Percentiles rank a stretch among this genome's conserved stretches.
Evolutionary conservation across 2,888 invertebrate species (phyloP).

Genomic region (Branchellion lobata): DNA sequence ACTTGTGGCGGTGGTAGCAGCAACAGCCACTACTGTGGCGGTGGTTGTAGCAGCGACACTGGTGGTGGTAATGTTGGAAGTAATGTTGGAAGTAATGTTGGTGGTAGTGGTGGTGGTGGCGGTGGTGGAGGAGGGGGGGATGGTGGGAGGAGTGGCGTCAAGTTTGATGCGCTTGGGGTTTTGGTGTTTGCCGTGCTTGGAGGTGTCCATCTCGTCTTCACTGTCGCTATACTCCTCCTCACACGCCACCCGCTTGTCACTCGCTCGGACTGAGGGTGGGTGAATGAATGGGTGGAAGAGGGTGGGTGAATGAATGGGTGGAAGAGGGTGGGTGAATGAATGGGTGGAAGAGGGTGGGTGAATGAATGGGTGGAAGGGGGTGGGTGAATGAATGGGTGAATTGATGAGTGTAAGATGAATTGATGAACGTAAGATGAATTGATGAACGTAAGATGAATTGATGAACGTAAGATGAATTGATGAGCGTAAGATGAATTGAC

Average conservation of each 20-base stretch:
- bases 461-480: no score
- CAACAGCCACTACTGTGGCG: neutral
- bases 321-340: no score
- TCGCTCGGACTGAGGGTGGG: constrained; percentile 61
- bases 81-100: neutral
- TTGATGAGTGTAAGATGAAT: no score
- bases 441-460: no score
- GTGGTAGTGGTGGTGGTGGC: neutral
- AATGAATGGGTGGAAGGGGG: no score
- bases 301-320: no score
- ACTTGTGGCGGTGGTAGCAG: neutral
- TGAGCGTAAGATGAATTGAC: no score
- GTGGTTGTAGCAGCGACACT: neutral
- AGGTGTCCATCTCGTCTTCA: constrained; percentile 74
- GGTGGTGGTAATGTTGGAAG: neutral
- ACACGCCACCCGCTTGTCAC: constrained; percentile 88
- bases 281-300: neutral
- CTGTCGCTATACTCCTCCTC: constrained; percentile 80
- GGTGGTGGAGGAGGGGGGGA: neutral
- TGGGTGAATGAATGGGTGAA: no score
- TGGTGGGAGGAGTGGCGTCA: constrained; percentile 49
- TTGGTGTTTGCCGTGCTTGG: constrained; percentile 56
- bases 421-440: no score
- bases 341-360: no score
- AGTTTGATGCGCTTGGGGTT: constrained; percentile 56